Base-by-base conservation (phyloP, 2,113 vertebrate species). In the Orientallactaga bullata region DNA sequence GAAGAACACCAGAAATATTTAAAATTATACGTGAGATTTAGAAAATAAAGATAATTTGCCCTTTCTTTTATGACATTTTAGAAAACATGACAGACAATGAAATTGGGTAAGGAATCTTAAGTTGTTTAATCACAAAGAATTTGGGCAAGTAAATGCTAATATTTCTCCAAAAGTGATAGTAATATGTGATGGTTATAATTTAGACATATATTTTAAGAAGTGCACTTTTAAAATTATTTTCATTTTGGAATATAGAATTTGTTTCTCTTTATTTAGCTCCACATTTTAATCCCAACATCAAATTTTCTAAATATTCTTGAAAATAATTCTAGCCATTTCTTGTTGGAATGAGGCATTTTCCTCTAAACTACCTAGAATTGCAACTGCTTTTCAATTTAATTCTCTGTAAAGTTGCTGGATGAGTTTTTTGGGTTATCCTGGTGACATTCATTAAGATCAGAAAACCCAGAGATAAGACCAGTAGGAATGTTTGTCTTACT, bases 401-500 rank as follows among this genome's bases (percentile, higher is more conserved):
- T 85, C 90, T 28, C 82, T 42, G 23, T 28, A n/a, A 86, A 85
- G 63, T 35, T 63, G 18, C 68, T 80, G 37, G 61, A 95, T 94
- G 80, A 93, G 76, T 73, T 86, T 95, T 95, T 94, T 80, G 94
- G 88, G 68, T 96, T 95, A 95, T 96, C 93, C 96, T 94, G 63
- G 47, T 97, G 79, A 95, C 95, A 76, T 93, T 94, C 91, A 92
- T 84, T 90, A 97, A 95, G 85, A 97, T 88, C n/a, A 7, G 37
- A 77, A 95, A 61, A 79, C 65, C 60, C 90, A 85, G 4, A 96
- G 94, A 93, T 90, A 80, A 96, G 68, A 37, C 73, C 2, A 90
- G 80, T 87, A 93, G 90, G 96, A 96, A 94, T 80, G 79, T 92
- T 88, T 96, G 83, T n/a, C 95, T 95, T 83, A 69, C 74, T 94